phyloP scores from a whole-genome alignment of 2,113 vertebrate genomes.

The Physeter macrocephalus region DNA sequence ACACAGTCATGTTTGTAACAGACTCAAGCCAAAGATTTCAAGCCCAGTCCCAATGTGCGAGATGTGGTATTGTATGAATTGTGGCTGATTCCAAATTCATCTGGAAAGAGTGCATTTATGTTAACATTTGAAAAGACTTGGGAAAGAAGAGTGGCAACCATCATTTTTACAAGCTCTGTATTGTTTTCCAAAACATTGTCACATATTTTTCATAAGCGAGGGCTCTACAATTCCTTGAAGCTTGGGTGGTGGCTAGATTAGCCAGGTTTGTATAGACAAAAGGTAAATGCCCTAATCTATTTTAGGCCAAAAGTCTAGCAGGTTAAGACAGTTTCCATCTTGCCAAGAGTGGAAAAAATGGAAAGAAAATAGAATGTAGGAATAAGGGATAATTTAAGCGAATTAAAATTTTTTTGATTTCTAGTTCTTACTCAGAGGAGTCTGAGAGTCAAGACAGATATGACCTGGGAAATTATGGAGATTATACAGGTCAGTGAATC shows the following conservation, averaged over 20 bases:
- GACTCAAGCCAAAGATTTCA: background rate
- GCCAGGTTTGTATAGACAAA: background rate
- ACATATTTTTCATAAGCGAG: background rate
- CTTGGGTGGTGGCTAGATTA: background rate
- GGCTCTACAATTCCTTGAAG: background rate
- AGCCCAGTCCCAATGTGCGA: background rate
- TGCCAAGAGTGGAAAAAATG: background rate
- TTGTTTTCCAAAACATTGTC: background rate
- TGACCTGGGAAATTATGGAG: background rate
- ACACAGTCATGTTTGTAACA: background rate
- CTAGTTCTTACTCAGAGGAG: background rate
- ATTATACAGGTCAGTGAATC: background rate
- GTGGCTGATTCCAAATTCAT: background rate
- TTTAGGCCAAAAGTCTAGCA: background rate
- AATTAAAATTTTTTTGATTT: background rate
- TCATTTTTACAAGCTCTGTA: background rate
- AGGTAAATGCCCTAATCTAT: background rate
- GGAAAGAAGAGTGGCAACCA: accelerated
- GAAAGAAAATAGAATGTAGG: background rate
- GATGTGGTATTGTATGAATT: background rate
- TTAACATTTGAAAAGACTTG: background rate
- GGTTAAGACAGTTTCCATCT: background rate
- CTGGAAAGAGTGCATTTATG: background rate
- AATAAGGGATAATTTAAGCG: background rate
- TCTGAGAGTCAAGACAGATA: background rate